Base-by-base conservation (phyloP, 2,113 vertebrate genomes). In the Seriola aureovittata region DNA sequence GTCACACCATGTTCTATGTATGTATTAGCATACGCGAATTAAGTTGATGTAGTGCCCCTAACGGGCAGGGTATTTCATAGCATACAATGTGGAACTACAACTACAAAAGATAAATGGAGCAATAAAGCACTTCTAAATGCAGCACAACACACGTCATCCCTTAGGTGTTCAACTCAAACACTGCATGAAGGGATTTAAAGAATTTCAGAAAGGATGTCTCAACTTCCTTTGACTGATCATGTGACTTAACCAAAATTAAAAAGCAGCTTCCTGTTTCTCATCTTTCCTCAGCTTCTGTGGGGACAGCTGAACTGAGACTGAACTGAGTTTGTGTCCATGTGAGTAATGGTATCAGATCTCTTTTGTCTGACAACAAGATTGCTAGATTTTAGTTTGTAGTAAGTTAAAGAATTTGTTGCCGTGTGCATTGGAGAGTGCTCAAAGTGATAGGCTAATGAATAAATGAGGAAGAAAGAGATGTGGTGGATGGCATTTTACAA, bases 171-270 rank as follows among this genome's bases (percentile, higher is more conserved):
- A 66, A 14, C 21, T 55, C 23, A 66, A 29, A 48, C 40, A 21
- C 29, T 8, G 21, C 67, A 44, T 40, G 55, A 72, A 42, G 55
- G 19, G 21, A 63, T 21, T 57, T 32, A 4, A 42, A 62, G 19
- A 34, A 34, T 52, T 82, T 82, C 2, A 8, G 25, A 75, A 64
- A 82, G 11, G 67, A 38, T 34, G 36, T 65, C 72, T 80, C 58
- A n/a, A 44, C 67, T 60, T 74, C 71, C 65, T 77, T 58, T 69
- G 62, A 38, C 78, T 9, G 62, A 62, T 85, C 84, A 58, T 62
- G 55, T 79, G 78, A 75, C 75, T 65, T 63, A 52, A 65, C 54
- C 25, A 36, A 13, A 62, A 62, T 72, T 3, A 34, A 46, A 16
- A 34, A 12, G 8, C 58, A 23, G 29, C 60, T 82, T 76, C 75